Conservation (phyloP, 2,888 invertebrate species). For the Tanytarsus gracilentus region DNA sequence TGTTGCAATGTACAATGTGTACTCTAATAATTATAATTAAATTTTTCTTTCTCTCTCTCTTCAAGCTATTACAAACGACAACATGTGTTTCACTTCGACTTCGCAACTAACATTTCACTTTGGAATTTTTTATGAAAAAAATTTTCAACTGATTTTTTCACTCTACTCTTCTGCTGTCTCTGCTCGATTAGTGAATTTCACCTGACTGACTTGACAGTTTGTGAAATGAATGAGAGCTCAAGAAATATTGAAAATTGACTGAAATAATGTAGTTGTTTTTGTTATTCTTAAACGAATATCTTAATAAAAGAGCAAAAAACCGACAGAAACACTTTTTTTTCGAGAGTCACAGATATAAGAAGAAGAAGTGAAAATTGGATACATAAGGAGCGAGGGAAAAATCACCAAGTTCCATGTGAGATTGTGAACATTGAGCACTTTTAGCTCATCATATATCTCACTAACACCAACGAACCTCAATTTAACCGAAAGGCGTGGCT, state of each 20-base stretch:
- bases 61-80: slow-evolving; percentile 3
- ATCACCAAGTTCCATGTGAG: neutral
- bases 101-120: slow-evolving; percentile 18
- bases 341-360: neutral
- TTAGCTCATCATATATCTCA: neutral
- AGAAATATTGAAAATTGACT: slow-evolving; percentile 28
- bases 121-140: neutral
- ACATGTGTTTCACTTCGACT: slow-evolving; percentile 16
- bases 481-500: neutral
- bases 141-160: neutral
- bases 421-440: neutral
- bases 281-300: slow-evolving; percentile 28
- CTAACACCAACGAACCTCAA: neutral
- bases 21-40: slow-evolving; percentile 1
- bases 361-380: slow-evolving; percentile 1
- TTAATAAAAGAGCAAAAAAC: slow-evolving; percentile 24
- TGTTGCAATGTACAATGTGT: neutral
- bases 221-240: slow-evolving; percentile 28
- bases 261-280: slow-evolving; percentile 28
- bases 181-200: slow-evolving; percentile 23
- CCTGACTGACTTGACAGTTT: slow-evolving; percentile 28
- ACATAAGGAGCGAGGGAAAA: neutral
- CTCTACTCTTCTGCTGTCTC: slow-evolving; percentile 17
- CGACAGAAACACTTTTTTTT: slow-evolving; percentile 19
- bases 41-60: too few relatives aligned